Percentiles rank a stretch among this genome's conserved stretches.
Evolutionary conservation across 2,797 vertebrate genomes (phyloP).

Genomic region (Poecilia picta): DNA sequence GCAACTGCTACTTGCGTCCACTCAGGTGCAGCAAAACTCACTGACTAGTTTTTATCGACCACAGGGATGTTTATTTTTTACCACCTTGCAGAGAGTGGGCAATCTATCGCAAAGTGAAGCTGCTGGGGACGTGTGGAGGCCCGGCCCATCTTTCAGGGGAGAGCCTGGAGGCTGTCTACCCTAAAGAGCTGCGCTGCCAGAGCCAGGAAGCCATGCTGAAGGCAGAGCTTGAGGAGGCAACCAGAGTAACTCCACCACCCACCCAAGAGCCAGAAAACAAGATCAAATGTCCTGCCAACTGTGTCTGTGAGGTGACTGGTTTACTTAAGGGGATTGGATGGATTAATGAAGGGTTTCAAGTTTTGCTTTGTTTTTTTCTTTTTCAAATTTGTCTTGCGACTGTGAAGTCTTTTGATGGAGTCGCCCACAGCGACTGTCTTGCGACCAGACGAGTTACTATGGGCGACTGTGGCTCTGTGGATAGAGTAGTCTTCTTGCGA

Average conservation of each 20-base stretch:
- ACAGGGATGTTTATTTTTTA: not conserved
- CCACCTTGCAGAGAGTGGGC: constrained; percentile 79
- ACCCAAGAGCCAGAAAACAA: constrained; percentile 44
- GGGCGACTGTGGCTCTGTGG: too few species aligned
- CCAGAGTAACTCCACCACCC: constrained; percentile 35
- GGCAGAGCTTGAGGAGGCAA: constrained; percentile 76
- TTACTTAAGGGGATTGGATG: not conserved
- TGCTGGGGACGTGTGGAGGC: constrained; percentile 81
- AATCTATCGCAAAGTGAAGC: constrained; percentile 75
- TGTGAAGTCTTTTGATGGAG: too few species aligned
- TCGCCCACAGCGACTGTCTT: too few species aligned
- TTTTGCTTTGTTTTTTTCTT: not conserved
- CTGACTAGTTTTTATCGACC: not conserved
- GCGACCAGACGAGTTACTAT: too few species aligned
- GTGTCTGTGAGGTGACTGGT: constrained; percentile 81
- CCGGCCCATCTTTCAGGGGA: constrained; percentile 84
- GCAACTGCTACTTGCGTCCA: constrained; percentile 88
- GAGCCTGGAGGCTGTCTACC: constrained; percentile 82
- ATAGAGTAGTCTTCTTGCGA: too few species aligned
- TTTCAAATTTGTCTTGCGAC: not conserved
- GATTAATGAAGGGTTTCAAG: not conserved
- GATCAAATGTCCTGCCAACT: constrained; percentile 84
- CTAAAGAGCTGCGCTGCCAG: constrained; percentile 84
- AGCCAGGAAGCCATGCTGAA: constrained; percentile 73
- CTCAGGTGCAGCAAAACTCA: constrained; percentile 68